Evolutionary conservation across 23 tunicate genomes (phyloP).

Genomic region (Diplosoma virens): DNA sequence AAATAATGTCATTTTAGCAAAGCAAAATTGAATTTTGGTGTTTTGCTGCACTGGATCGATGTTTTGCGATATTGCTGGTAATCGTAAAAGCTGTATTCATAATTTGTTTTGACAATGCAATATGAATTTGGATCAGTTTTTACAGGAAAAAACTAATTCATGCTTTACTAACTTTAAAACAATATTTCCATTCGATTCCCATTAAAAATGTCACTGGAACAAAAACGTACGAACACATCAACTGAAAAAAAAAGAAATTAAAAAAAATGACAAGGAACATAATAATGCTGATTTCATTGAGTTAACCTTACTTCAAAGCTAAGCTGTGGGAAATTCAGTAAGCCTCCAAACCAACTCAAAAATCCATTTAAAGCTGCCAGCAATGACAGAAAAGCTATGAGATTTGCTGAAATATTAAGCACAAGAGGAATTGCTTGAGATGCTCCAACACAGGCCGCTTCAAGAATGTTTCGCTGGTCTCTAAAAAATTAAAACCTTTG

Average conservation of each 20-base stretch:
- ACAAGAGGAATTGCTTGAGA: slow-evolving; percentile 86
- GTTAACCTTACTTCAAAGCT: slow-evolving; percentile 88
- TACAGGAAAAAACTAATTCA: too few relatives aligned
- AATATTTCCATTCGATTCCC: slow-evolving; percentile 89
- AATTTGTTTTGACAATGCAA: too few relatives aligned
- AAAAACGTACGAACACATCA: slow-evolving; percentile 88
- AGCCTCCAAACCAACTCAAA: slow-evolving; percentile 87
- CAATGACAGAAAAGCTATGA: slow-evolving; percentile 79
- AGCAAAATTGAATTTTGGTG: too few relatives aligned
- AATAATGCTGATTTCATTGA: too few relatives aligned
- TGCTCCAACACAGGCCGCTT: slow-evolving; percentile 88
- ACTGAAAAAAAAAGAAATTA: slow-evolving; percentile 26
- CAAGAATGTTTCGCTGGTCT: slow-evolving; percentile 76
- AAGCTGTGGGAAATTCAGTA: slow-evolving; percentile 79
- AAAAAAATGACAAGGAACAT: too few relatives aligned
- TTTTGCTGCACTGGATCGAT: too few relatives aligned
- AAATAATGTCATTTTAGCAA: too few relatives aligned
- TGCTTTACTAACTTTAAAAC: slow-evolving; percentile 90
- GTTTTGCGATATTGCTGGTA: too few relatives aligned
- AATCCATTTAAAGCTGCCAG: slow-evolving; percentile 84
- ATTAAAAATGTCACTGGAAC: slow-evolving; percentile 82
- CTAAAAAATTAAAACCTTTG: slow-evolving; percentile 23
- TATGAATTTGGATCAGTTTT: too few relatives aligned
- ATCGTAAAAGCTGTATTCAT: too few relatives aligned
- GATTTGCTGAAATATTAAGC: slow-evolving; percentile 73